Evolutionary conservation across 2,113 vertebrate species (phyloP).

Genomic region (Irena cyanogastra): DNA sequence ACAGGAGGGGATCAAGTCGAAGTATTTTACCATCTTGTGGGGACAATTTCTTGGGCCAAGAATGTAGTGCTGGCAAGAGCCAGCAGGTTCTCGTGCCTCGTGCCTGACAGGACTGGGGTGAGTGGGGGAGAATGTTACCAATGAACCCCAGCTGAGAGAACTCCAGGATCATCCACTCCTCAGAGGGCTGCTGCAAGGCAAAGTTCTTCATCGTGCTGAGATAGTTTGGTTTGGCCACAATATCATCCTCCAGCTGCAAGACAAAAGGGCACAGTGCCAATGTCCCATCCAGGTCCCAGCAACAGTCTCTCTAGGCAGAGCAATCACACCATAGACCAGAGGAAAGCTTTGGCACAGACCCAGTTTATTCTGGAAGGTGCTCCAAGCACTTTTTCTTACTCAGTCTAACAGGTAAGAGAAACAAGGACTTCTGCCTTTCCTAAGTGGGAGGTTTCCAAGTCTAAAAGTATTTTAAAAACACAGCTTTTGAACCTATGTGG

Average conservation of each 20-base stretch:
- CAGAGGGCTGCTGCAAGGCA: conserved; percentile 93
- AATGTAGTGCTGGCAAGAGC: background rate
- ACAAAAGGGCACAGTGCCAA: background rate
- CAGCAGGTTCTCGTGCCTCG: background rate
- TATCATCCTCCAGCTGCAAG: conserved; percentile 94
- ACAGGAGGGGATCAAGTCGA: background rate
- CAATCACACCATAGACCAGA: background rate
- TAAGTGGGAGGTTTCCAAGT: background rate
- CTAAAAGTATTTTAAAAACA: background rate
- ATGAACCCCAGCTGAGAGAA: conserved; percentile 99
- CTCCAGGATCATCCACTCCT: conserved; percentile 99
- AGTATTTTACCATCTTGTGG: background rate
- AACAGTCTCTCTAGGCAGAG: background rate
- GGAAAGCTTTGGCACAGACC: background rate
- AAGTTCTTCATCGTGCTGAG: conserved; percentile 99
- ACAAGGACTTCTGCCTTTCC: background rate
- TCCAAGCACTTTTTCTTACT: background rate
- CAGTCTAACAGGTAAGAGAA: background rate
- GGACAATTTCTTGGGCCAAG: background rate
- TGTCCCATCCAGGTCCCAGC: background rate
- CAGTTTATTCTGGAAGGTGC: background rate
- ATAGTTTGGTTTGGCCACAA: conserved; percentile 95
- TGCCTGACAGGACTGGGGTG: background rate
- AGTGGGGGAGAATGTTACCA: conserved; percentile 56
- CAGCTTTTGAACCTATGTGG: background rate